Base-by-base conservation (phyloP, 1,140 invertebrate species). In the Calliopsis andreniformis region DNA sequence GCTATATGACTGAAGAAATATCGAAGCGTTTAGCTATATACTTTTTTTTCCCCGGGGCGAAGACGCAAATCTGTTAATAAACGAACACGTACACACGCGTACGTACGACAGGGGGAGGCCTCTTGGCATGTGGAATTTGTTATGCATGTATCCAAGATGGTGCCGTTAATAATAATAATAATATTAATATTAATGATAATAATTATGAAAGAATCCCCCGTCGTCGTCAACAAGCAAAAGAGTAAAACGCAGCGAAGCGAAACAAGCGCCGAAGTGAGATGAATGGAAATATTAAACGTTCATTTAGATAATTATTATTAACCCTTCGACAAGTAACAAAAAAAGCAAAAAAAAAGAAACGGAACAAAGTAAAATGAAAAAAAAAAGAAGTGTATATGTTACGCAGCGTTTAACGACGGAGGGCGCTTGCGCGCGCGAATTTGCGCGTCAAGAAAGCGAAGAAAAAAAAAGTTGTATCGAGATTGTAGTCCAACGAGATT, bases 71-170 rank as follows among this genome's bases (percentile, higher is more conserved):
- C 64, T 56, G 78, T 82, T 64, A 49, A 35, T 62, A 55, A 23
- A 25, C 32, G 56, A 39, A 59, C 56, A 59, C 56, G 30, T 39
- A 39, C 56, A 58, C 35, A 39, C 35, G 35, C 35, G 35, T 39
- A 39, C 35, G 42, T 59, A 55, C 70, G 55, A 87, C 84, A 84
- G 78, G 87, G 90, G 89, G 88, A 89, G 87, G 89, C 89, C 87
- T 90, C 91, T 92, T 91, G 91, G 91, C 90, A 92, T 92, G 91
- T 91, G 91, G 91, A 92, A 92, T 92, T 92, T 92, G 91, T 92
- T 92, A 92, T 92, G 91, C 91, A 92, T 92, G 90, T 89, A 91
- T 81, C 90, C 91, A 91, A 92, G 89, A 90, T 83, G 91, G 89
- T 84, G 80, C 77, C 80, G 86, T 86, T 87, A 90, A 85, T 88